Evolutionary conservation across 2,888 invertebrate species (phyloP).

Genomic region (Galeopsomyia nigrocyanea): DNA sequence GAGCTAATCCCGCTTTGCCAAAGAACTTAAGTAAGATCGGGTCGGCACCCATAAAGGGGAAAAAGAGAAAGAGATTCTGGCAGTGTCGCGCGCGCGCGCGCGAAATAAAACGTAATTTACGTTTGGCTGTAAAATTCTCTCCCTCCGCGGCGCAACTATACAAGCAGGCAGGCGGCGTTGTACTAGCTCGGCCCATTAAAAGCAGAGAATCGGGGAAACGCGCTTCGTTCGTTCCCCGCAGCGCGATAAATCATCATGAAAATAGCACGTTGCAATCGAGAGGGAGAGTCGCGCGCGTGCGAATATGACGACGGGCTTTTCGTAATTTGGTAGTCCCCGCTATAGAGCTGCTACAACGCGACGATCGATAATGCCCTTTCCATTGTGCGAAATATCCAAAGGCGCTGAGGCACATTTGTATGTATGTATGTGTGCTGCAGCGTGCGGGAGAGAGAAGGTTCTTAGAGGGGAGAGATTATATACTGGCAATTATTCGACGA

Average conservation of each 20-base stretch:
- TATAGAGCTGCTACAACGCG: neutral
- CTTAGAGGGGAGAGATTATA: too few species aligned
- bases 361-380: constrained; percentile 40
- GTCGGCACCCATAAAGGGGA: neutral
- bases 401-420: constrained; percentile 25
- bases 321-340: constrained; percentile 21
- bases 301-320: constrained; percentile 16
- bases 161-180: too few species aligned
- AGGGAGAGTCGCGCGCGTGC: neutral
- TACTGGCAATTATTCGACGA: too few species aligned
- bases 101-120: constrained; percentile 40
- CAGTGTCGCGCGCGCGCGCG: neutral
- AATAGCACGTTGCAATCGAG: constrained; percentile 20
- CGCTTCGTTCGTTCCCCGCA: constrained; percentile 14
- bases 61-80: too few species aligned
- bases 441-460: too few species aligned
- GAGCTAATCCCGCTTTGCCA: too few species aligned
- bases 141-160: neutral
- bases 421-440: neutral
- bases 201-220: constrained; percentile 37
- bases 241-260: constrained; percentile 46
- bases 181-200: constrained; percentile 35
- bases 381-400: constrained; percentile 37
- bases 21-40: neutral
- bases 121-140: constrained; percentile 32